phyloP scores from a whole-genome alignment of 2,888 invertebrate genomes.

The Leptopilina syphax region DNA sequence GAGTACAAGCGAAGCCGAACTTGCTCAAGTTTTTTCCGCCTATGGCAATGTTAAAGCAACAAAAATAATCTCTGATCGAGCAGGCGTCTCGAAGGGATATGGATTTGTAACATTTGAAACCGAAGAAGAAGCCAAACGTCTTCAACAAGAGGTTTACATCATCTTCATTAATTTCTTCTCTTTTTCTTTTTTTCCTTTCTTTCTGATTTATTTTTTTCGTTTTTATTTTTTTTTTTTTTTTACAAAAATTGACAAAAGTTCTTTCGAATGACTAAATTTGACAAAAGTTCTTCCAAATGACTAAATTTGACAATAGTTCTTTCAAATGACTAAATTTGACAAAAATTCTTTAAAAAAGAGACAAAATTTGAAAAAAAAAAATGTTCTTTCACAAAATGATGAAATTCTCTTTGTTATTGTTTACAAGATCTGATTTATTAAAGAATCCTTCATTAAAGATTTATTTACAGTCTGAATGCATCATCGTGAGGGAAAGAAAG shows the following conservation, averaged over 20 bases:
- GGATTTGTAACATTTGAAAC: conserved; percentile 92
- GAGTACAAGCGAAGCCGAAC: conserved; percentile 94
- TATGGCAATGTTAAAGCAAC: conserved; percentile 94
- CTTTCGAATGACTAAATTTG: too few relatives aligned
- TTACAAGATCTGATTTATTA: background rate
- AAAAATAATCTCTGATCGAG: conserved; percentile 96
- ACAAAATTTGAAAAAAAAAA: background rate
- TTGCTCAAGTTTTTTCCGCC: conserved; percentile 93
- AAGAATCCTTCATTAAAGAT: conserved; percentile 8
- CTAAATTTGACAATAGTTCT: too few relatives aligned
- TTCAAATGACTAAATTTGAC: too few relatives aligned
- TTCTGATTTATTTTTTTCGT: background rate
- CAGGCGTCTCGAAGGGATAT: conserved; percentile 96
- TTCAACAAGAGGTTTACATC: conserved; percentile 82
- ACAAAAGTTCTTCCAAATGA: background rate
- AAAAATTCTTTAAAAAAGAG: background rate
- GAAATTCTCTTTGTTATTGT: too few relatives aligned
- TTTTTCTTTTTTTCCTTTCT: background rate
- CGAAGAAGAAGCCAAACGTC: conserved; percentile 89
- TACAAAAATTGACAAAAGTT: too few relatives aligned
- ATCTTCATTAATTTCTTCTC: background rate
- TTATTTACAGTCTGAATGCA: conserved; percentile 82
- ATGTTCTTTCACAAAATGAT: background rate
- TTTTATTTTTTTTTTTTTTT: conserved; percentile 5
- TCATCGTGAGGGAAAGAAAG: conserved; percentile 88